Evolutionary conservation across 2,888 invertebrate genomes (phyloP).

Genomic region (Polydesmus complanatus): DNA sequence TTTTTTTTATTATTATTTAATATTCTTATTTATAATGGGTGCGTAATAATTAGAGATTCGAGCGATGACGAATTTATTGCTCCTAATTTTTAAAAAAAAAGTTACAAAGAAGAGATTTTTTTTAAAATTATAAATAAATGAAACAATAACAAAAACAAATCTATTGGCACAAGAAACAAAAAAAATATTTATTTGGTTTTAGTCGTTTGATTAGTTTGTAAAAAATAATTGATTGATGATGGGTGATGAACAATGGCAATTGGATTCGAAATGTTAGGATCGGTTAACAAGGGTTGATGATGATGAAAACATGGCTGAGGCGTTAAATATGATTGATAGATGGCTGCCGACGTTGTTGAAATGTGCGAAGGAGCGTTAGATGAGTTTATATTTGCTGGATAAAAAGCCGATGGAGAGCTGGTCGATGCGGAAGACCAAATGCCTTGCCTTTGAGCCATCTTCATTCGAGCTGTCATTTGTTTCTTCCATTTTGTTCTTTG

Average conservation of each 20-base stretch:
- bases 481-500: slow-evolving; percentile 90
- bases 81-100: no score
- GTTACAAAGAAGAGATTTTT: no score
- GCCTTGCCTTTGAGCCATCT: slow-evolving; percentile 76
- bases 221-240: background rate
- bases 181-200: background rate
- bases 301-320: slow-evolving; percentile 2
- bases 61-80: slow-evolving; percentile 7
- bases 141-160: background rate
- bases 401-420: background rate
- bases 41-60: slow-evolving; percentile 5
- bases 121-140: background rate
- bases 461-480: slow-evolving; percentile 74
- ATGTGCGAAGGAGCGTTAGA: background rate
- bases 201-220: background rate
- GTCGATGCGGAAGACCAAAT: slow-evolving; percentile 28
- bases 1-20: no score
- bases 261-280: background rate
- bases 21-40: no score
- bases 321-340: slow-evolving; percentile 9
- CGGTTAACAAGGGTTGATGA: background rate
- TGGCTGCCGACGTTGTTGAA: slow-evolving; percentile 1
- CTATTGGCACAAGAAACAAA: background rate
- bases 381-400: background rate
- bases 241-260: background rate